Evolutionary conservation across 1,140 invertebrate species (phyloP).

Genomic region (Chrysomallon squamiferum): DNA sequence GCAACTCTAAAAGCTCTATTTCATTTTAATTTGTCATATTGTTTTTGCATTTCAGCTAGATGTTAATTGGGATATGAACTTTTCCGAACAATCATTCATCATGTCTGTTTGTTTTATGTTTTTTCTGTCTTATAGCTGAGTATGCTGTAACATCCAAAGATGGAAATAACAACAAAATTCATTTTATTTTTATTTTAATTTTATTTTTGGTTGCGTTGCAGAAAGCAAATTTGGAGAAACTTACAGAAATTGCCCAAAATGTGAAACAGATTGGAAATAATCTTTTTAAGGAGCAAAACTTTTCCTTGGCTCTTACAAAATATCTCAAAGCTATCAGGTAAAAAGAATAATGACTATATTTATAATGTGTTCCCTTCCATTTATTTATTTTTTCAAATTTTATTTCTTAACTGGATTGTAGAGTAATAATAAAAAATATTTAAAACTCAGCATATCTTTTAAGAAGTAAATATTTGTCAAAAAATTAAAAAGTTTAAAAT

Average conservation of each 20-base stretch:
- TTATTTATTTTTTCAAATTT: not conserved
- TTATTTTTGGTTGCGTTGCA: no score
- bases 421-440: not conserved
- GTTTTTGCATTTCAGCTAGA: no score
- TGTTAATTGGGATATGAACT: no score
- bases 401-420: not conserved
- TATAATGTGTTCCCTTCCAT: not conserved
- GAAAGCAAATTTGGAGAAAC: constrained; percentile 47
- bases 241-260: constrained; percentile 66
- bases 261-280: constrained; percentile 78
- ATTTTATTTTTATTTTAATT: no score
- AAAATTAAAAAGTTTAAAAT: not conserved
- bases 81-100: no score
- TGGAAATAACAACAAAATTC: no score
- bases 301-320: constrained; percentile 71
- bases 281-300: constrained; percentile 71
- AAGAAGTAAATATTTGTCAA: not conserved
- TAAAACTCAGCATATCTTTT: not conserved
- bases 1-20: no score
- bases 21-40: no score
- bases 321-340: constrained; percentile 79
- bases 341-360: constrained; percentile 11
- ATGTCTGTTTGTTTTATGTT: no score
- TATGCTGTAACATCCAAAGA: no score
- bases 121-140: no score